Evolutionary conservation across 2,888 invertebrate genomes (phyloP).

Genomic region (Pseudoips prasinana): DNA sequence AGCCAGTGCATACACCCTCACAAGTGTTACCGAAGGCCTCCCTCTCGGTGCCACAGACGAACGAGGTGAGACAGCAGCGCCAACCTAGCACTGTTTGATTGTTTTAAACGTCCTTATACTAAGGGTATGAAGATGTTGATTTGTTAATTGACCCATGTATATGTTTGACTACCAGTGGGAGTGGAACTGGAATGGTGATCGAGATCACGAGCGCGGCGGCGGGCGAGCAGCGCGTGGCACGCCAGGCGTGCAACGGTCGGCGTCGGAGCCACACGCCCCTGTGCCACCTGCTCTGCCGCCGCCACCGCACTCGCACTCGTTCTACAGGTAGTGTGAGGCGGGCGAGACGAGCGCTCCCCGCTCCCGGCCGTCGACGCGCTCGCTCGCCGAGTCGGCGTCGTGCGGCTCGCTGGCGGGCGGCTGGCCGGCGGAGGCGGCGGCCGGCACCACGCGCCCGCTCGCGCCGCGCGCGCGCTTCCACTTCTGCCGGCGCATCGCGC

Average conservation of each 20-base stretch:
- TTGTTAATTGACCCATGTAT: not conserved
- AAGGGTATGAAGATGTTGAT: no score
- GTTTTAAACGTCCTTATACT: no score
- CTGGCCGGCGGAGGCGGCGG: conserved; percentile 37
- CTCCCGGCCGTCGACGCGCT: conserved; percentile 71
- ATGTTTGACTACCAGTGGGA: conserved; percentile 55
- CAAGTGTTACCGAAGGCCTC: conserved; percentile 67
- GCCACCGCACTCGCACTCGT: conserved; percentile 78
- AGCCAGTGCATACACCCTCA: conserved; percentile 61
- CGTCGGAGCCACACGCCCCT: conserved; percentile 83
- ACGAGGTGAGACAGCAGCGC: conserved; percentile 44
- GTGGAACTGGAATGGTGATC: conserved; percentile 68
- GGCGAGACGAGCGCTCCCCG: conserved; percentile 74
- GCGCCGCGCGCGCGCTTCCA: conserved; percentile 62
- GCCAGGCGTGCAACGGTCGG: conserved; percentile 82
- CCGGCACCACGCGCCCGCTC: conserved; percentile 41
- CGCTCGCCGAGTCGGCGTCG: conserved; percentile 76
- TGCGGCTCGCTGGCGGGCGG: conserved; percentile 65
- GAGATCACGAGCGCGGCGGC: conserved; percentile 44
- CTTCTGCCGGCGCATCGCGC: conserved; percentile 70
- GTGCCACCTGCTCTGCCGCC: conserved; percentile 74
- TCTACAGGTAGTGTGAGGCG: conserved; percentile 80
- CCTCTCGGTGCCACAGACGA: conserved; percentile 67
- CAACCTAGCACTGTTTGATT: no score
- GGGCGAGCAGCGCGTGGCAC: conserved; percentile 41